Evolutionary conservation across 2,113 vertebrate species (phyloP).

Genomic region (Acanthochromis polyacanthus): DNA sequence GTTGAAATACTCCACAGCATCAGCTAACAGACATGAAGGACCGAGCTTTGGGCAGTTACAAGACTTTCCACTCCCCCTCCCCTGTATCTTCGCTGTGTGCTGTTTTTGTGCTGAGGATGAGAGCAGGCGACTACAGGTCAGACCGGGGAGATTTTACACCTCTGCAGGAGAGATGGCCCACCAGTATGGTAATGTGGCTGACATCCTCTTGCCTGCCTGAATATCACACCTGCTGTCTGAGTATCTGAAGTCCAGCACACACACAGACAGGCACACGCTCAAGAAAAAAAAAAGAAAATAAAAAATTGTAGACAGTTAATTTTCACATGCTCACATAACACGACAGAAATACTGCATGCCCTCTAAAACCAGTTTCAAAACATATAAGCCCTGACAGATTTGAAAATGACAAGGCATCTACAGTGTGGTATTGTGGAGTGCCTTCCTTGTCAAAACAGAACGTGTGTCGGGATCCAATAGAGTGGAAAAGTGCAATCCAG

Average conservation of each 20-base stretch:
- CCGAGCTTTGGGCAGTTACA: background rate
- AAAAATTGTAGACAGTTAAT: constrained; percentile 40
- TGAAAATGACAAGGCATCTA: constrained; percentile 53
- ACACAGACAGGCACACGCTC: background rate
- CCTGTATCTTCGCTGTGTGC: constrained; percentile 51
- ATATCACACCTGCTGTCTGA: constrained; percentile 91
- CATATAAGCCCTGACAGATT: constrained; percentile 41
- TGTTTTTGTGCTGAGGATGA: constrained; percentile 87
- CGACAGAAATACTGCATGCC: constrained; percentile 20
- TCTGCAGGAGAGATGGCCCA: constrained; percentile 86
- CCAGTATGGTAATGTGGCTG: constrained; percentile 87
- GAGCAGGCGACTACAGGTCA: constrained; percentile 89
- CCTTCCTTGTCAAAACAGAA: constrained; percentile 72
- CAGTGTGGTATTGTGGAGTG: constrained; percentile 60
- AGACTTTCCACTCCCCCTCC: background rate
- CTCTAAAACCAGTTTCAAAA: constrained; percentile 42
- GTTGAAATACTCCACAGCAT: background rate
- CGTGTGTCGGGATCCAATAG: constrained; percentile 66
- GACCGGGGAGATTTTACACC: constrained; percentile 84
- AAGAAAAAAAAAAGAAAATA: constrained; percentile 4
- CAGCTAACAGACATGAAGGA: constrained; percentile 49
- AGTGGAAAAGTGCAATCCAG: constrained; percentile 80
- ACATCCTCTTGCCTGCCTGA: constrained; percentile 81
- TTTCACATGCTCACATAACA: constrained; percentile 59
- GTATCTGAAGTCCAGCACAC: constrained; percentile 83